Evolutionary conservation across 2,888 invertebrate genomes (phyloP).

Genomic region (Deroplatys truncata): DNA sequence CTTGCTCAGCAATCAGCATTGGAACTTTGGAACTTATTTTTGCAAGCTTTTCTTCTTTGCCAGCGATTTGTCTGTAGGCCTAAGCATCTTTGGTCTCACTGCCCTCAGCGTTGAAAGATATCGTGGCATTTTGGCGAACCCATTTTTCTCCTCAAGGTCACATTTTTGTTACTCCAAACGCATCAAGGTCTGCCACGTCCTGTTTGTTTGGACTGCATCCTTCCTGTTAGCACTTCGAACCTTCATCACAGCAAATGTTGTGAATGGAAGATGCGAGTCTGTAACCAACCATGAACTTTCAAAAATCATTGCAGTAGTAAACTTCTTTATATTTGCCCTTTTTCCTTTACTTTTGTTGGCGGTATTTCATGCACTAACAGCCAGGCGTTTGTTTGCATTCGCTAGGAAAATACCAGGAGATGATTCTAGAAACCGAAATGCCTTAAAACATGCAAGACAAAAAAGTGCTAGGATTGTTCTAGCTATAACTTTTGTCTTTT

Average conservation of each 20-base stretch:
- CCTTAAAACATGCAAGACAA: neutral
- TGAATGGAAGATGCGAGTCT: neutral
- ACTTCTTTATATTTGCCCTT: neutral
- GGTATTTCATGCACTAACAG: neutral
- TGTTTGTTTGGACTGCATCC: neutral
- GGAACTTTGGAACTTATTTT: neutral
- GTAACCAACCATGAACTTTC: neutral
- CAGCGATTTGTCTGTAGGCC: neutral
- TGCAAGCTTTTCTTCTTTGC: neutral
- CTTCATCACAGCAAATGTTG: neutral
- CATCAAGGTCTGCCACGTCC: neutral
- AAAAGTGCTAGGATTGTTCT: neutral
- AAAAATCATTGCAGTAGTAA: neutral
- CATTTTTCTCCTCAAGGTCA: neutral
- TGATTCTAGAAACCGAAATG: no score
- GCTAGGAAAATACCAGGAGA: neutral
- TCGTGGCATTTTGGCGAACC: neutral
- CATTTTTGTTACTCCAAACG: neutral
- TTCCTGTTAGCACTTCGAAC: neutral
- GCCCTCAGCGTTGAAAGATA: neutral
- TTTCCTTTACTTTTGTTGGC: neutral
- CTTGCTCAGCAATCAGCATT: neutral
- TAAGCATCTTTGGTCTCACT: neutral
- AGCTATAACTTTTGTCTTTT: neutral
- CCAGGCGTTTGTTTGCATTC: neutral